Conservation (phyloP, 2,888 invertebrate species). For the Oxycera nigricornis region DNA sequence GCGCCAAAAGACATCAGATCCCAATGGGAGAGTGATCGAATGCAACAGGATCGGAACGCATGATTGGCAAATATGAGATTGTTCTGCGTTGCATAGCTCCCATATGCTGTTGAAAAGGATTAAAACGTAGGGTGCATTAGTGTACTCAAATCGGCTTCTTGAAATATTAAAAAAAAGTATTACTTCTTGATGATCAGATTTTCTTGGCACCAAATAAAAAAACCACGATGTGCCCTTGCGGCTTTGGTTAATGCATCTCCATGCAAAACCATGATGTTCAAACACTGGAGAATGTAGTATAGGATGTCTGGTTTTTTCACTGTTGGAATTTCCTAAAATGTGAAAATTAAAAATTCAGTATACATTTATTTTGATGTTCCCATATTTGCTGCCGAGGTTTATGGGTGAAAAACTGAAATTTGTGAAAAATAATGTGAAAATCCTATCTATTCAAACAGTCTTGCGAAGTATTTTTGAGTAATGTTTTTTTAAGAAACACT, state of each 20-base stretch:
- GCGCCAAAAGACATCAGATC: constrained; percentile 94
- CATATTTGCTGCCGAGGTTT: too few species aligned
- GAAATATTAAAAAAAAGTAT: constrained; percentile 50
- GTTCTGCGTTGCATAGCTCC: constrained; percentile 89
- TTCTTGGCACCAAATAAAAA: constrained; percentile 96
- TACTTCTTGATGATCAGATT: constrained; percentile 92
- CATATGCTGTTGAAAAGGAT: constrained; percentile 68
- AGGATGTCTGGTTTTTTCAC: constrained; percentile 90
- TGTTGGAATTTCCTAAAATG: constrained; percentile 74
- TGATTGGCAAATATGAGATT: constrained; percentile 93
- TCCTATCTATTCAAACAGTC: too few species aligned
- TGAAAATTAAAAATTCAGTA: neutral
- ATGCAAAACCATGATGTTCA: constrained; percentile 90
- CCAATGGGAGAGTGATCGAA: constrained; percentile 91
- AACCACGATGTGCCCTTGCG: constrained; percentile 86
- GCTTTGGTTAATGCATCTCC: constrained; percentile 91
- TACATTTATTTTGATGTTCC: too few species aligned
- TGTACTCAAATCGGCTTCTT: neutral
- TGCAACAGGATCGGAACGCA: constrained; percentile 92
- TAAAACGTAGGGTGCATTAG: too few species aligned
- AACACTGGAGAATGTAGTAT: constrained; percentile 89
- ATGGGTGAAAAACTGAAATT: too few species aligned
- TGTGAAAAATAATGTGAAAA: too few species aligned
- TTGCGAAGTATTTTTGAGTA: too few species aligned
- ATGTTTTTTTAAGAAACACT: too few species aligned